Percentiles rank a stretch among this genome's conserved stretches.
phyloP scores from a whole-genome alignment of 1,140 invertebrate genomes.

The Drosophila melanica region DNA sequence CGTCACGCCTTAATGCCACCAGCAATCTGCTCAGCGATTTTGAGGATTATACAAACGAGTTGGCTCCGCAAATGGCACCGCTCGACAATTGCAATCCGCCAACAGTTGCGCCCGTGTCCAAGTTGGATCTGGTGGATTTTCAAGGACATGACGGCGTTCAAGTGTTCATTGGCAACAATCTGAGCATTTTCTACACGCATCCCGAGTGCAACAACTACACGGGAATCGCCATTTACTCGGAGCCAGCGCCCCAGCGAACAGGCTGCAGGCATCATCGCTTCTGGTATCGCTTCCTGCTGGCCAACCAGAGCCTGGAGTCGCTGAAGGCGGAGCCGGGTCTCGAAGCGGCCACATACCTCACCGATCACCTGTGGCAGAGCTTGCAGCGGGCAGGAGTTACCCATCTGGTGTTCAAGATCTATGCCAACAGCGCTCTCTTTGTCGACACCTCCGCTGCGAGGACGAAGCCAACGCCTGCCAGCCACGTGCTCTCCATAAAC shows the following conservation, averaged over 20 bases:
- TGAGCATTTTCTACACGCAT: slow-evolving; percentile 49
- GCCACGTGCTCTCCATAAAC: slow-evolving; percentile 47
- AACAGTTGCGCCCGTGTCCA: not conserved
- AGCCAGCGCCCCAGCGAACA: not conserved
- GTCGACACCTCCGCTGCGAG: slow-evolving; percentile 7
- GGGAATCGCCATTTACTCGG: slow-evolving; percentile 47
- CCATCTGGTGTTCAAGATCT: slow-evolving; percentile 54
- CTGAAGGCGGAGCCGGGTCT: slow-evolving; percentile 29
- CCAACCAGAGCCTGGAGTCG: slow-evolving; percentile 26
- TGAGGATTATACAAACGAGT: slow-evolving; percentile 37
- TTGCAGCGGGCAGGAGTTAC: not conserved
- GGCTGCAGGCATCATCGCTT: slow-evolving; percentile 35
- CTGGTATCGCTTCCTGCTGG: slow-evolving; percentile 47
- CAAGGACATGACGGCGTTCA: not conserved
- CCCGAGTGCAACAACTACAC: slow-evolving; percentile 38
- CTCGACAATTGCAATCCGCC: not conserved
- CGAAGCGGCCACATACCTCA: slow-evolving; percentile 39
- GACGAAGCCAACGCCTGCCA: slow-evolving; percentile 16
- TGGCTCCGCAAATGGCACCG: slow-evolving; percentile 26
- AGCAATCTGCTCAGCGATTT: slow-evolving; percentile 41
- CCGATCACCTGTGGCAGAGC: slow-evolving; percentile 17
- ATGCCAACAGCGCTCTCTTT: slow-evolving; percentile 50
- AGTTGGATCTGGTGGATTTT: slow-evolving; percentile 4
- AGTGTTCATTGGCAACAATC: slow-evolving; percentile 15
- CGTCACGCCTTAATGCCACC: slow-evolving; percentile 43